Evolutionary conservation across 2,113 vertebrate species (phyloP), one percentile per base, ranked within the genome.

Genomic region (Paraplagusia blochii): DNA sequence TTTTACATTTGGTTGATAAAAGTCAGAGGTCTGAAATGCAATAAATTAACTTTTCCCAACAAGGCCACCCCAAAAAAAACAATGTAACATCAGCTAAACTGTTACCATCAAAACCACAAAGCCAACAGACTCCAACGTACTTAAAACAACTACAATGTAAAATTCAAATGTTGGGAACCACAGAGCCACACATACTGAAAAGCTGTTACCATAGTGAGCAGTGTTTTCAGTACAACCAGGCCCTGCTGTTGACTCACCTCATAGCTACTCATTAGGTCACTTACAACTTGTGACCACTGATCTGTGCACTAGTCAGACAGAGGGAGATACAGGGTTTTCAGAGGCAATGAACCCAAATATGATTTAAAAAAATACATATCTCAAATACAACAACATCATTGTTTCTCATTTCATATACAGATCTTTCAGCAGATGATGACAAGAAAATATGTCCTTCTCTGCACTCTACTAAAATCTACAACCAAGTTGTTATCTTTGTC

Each of bases 161-260:
- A 68, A 50, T 44, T 40, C 8, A 44, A 47, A 59, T 9, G 40
- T 40, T 14, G 34, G 50, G n/a, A 17, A 52, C 38, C 10, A 22
- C 15, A 33, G 35, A 33, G 11, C 16, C 17, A 39, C 19, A 16
- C 14, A 35, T n/a, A 11, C 19, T n/a, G 69, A 29, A 5, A 42
- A 12, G 51, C 38, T 1, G 60, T n/a, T 63, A 33, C 66, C 51
- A 74, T 80, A 58, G 53, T 2, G 14, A 63, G 5, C 1, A 59
- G 51, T 22, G 52, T 55, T 53, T 50, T 53, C 57, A 44, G n/a
- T 39, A 58, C 53, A 29, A 49, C 19, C 17, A 34, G 14, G 43
- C 54, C 54, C 63, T 71, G 62, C 72, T 54, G 50, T 72, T 77
- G 55, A 58, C 66, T 73, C 45, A 58, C 68, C 13, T 42, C 56